These are phyloP conservation scores for Ctenosaura bakeri DNA, from an alignment of 2,797 vertebrate species.

Conservation along the genomic window DNA sequence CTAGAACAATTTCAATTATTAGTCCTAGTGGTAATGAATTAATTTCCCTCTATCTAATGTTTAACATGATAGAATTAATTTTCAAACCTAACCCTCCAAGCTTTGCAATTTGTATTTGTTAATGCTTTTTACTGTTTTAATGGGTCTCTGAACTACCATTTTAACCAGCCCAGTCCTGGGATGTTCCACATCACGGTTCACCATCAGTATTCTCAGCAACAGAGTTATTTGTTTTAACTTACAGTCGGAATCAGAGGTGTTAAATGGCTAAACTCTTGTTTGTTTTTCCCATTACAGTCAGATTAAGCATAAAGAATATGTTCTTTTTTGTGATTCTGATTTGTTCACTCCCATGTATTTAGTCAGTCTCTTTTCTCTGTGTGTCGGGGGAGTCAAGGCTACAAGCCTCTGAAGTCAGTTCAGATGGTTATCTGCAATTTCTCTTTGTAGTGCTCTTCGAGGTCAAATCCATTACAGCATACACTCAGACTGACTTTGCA, in stretches of 20 bases:
- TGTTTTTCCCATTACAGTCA: conserved; percentile 50
- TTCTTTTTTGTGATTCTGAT: conserved; percentile 59
- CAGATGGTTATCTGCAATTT: conserved; percentile 83
- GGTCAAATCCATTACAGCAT: conserved; percentile 85
- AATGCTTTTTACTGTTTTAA: background rate
- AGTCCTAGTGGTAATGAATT: no score
- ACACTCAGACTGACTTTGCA: conserved; percentile 77
- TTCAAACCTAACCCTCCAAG: no score
- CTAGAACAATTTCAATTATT: no score
- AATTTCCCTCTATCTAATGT: no score
- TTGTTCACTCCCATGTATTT: conserved; percentile 65
- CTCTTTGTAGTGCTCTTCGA: conserved; percentile 78
- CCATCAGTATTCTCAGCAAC: conserved; percentile 29
- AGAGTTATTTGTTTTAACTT: background rate
- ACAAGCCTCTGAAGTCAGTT: conserved; percentile 80
- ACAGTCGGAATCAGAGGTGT: conserved; percentile 11
- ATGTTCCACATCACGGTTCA: conserved; percentile 1
- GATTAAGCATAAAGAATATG: conserved; percentile 67
- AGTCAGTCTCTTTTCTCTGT: conserved; percentile 68
- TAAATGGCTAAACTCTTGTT: conserved; percentile 30
- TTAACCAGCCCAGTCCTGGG: background rate
- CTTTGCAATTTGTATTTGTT: background rate
- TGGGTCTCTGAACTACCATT: background rate
- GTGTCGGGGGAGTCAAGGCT: conserved; percentile 74
- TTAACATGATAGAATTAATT: no score